phyloP scores from a whole-genome alignment of 1,140 invertebrate species.

The Philopotamus ludificatus region DNA sequence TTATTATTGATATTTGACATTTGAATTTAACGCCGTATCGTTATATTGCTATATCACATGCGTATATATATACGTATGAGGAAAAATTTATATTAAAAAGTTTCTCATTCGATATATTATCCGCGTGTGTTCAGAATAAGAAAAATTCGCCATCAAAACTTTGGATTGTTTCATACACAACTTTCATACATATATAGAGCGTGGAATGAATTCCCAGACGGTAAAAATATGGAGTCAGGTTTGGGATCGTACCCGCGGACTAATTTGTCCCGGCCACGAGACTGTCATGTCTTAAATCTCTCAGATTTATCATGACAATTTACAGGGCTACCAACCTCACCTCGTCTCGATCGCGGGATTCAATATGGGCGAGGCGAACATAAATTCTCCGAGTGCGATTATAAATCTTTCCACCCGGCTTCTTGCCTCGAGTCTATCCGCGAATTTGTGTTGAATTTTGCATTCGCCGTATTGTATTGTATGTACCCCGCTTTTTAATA shows the following conservation, averaged over 20 bases:
- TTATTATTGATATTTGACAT: no score
- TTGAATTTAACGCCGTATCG: no score
- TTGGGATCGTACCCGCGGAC: not conserved
- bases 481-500: no score
- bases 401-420: no score
- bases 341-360: not conserved
- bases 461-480: no score
- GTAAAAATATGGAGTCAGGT: not conserved
- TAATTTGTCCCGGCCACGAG: not conserved
- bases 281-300: conserved; percentile 2
- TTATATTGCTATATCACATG: not conserved
- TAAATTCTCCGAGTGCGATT: not conserved
- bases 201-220: not conserved
- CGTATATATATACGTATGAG: not conserved
- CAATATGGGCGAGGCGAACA: not conserved
- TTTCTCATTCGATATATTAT: not conserved
- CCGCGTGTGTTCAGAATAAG: not conserved
- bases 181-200: not conserved
- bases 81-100: not conserved
- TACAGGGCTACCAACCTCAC: not conserved
- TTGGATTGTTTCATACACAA: not conserved
- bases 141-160: not conserved
- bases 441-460: no score
- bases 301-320: conserved; percentile 6
- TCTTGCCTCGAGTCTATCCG: no score